A percentile compares a stretch with the other conserved stretches of the same genome.
phyloP scores from a whole-genome alignment of 2,797 vertebrate species.

The Leuciscus waleckii region DNA sequence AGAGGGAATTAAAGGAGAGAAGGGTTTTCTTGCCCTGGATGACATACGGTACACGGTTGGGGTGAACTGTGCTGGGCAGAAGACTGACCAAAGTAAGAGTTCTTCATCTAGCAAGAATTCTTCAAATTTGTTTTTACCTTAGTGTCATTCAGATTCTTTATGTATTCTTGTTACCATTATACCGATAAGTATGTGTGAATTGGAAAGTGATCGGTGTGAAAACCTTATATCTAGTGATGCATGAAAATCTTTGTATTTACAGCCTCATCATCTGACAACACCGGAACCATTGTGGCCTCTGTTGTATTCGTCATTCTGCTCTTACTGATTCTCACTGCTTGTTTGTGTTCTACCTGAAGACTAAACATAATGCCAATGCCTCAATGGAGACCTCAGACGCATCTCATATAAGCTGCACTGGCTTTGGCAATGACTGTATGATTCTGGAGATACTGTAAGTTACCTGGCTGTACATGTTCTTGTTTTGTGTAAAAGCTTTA shows the following conservation, averaged over 20 bases:
- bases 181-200: background rate
- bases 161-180: background rate
- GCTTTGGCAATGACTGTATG: slow-evolving; percentile 69
- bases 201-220: background rate
- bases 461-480: background rate
- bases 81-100: slow-evolving; percentile 70
- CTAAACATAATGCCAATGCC: fast-evolving
- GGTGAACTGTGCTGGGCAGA: slow-evolving; percentile 69
- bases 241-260: slow-evolving; percentile 16
- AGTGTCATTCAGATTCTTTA: background rate
- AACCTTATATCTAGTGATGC: slow-evolving; percentile 6
- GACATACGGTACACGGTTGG: slow-evolving; percentile 79
- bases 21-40: slow-evolving; percentile 84
- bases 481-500: background rate
- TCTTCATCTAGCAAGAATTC: slow-evolving; percentile 60
- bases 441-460: slow-evolving; percentile 34
- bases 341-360: slow-evolving; percentile 69
- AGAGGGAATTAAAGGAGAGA: slow-evolving; percentile 77
- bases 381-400: background rate
- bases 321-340: slow-evolving; percentile 65
- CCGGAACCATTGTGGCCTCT: slow-evolving; percentile 67
- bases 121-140: background rate
- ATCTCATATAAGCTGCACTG: fast-evolving
- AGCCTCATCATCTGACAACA: slow-evolving; percentile 53
- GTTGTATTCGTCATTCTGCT: slow-evolving; percentile 74